phyloP scores from a whole-genome alignment of 2,888 invertebrate genomes.

The Luperina testacea region DNA sequence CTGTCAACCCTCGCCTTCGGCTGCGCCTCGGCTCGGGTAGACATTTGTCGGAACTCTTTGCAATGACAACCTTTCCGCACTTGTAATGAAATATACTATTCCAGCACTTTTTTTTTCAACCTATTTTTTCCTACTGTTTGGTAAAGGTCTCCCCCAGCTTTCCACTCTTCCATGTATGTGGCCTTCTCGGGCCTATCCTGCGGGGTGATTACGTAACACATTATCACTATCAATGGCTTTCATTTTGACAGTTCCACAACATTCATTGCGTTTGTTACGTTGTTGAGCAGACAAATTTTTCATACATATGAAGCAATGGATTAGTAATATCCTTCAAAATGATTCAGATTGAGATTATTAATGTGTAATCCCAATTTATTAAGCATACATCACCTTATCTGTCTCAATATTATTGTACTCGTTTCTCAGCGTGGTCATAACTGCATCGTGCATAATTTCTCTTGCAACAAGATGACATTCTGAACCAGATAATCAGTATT shows the following conservation, averaged over 20 bases:
- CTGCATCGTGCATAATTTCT: neutral
- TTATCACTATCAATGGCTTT: neutral
- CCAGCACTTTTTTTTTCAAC: neutral
- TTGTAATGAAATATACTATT: too few relatives aligned
- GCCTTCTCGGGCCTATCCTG: neutral
- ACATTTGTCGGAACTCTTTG: too few relatives aligned
- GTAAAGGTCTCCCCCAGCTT: neutral
- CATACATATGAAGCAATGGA: neutral
- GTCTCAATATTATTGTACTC: neutral
- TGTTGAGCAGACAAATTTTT: neutral
- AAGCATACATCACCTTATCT: neutral
- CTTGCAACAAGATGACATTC: neutral
- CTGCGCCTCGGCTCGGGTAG: too few relatives aligned
- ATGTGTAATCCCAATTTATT: neutral
- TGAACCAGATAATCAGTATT: neutral
- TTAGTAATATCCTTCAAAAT: neutral
- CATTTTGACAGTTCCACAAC: neutral
- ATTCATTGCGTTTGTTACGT: neutral
- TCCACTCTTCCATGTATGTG: neutral
- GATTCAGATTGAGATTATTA: neutral
- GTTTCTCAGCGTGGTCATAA: neutral
- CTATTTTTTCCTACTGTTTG: neutral
- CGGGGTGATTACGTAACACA: neutral
- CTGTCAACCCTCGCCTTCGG: too few relatives aligned
- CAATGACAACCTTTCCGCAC: neutral